Evolutionary conservation across 2,888 invertebrate genomes (phyloP).

Genomic region (Cyaniris semiargus): DNA sequence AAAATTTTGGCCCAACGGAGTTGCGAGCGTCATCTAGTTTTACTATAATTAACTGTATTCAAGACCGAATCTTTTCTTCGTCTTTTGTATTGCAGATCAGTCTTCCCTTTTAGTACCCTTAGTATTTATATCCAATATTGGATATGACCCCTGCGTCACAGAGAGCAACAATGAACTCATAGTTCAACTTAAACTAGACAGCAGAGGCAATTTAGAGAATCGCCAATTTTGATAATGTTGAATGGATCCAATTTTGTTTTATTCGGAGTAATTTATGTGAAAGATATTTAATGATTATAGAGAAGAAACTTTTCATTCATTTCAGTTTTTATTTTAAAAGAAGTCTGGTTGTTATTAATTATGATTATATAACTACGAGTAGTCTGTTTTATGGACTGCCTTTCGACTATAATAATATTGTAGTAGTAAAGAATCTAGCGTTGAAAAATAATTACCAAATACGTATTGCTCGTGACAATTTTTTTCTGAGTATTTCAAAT

Average conservation of each 20-base stretch:
- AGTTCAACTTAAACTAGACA: neutral
- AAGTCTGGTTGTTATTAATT: neutral
- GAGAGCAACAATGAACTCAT: neutral
- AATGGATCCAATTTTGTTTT: constrained; percentile 28
- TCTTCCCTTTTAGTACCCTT: neutral
- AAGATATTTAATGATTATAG: constrained; percentile 13
- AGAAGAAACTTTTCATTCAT: neutral
- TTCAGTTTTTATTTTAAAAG: neutral
- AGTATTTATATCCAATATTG: neutral
- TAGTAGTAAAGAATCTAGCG: too few species aligned
- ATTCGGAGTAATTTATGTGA: constrained; percentile 28
- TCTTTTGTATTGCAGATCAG: neutral
- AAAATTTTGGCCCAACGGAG: too few species aligned
- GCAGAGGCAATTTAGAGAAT: neutral
- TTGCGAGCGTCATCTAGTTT: too few species aligned
- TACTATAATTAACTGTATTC: neutral
- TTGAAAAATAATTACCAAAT: too few species aligned
- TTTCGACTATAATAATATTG: too few species aligned
- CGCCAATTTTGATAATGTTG: constrained; percentile 18
- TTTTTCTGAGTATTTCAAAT: too few species aligned
- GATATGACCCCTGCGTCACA: neutral
- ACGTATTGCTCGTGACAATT: too few species aligned
- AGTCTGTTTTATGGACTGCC: too few species aligned
- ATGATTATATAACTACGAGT: too few species aligned
- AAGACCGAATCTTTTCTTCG: neutral